Base-by-base conservation (phyloP, 2,797 vertebrate species). In the Schizopygopsis pylzovi region DNA sequence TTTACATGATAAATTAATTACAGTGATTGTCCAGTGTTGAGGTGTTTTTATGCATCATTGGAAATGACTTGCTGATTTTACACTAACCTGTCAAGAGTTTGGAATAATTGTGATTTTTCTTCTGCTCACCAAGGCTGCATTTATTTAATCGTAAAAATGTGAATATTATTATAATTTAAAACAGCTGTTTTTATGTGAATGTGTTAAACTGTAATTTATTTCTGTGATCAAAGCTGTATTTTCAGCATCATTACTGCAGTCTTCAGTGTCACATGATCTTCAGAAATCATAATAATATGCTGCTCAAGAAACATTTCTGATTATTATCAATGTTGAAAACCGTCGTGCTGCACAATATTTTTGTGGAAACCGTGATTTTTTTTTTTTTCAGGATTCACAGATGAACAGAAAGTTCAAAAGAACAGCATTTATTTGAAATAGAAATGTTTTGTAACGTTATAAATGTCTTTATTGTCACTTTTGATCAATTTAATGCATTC, bases 1-100 rank as follows among this genome's bases (percentile, higher is more conserved):
- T 79, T 39, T 43, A 77, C 75, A 77, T n/a, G 75, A 52, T 56
- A n/a, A 39, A 56, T 56, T 13, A 41, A 77, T 77, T 56, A 77
- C 10, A 39, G 0, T 9, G 52, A 77, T 22, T 52, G 33, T 41
- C 33, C 52, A 4, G 20, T 52, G 52, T 41, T 56, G 75, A 77
- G 52, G 75, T 77, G 75, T 77, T 77, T n/a, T 56, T 77, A 77
- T 56, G 75, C 33, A 1, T 15, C 20, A 1, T n/a, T 77, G 20
- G 75, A 37, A 15, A 54, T 1, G 2, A 22, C 73, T 13, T 39
- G 49, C 49, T 77, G 75, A 56, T 56, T 56, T 77, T n/a, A 77
- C 75, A n/a, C 49, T 8, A 15, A 25, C 13, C 54, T 22, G 54
- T 56, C 54, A 56, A 10, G 33, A 39, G 49, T 54, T 37, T 13